A percentile compares a stretch with the other conserved stretches of the same genome.
Conservation (phyloP, 2,113 vertebrate species). For the Pipa parva region DNA sequence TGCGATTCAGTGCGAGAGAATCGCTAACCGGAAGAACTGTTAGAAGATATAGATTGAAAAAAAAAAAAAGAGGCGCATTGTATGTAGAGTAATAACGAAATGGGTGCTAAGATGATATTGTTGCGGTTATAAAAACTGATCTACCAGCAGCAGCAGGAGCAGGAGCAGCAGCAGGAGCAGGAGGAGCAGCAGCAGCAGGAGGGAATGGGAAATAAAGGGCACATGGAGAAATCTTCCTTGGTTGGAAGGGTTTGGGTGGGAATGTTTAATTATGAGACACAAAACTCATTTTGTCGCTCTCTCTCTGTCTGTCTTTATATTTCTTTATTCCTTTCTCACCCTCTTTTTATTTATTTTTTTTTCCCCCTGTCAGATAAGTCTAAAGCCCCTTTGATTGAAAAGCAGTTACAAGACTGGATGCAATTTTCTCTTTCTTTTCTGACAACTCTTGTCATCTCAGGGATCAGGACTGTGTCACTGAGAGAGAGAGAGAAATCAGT, state of each 20-base stretch:
- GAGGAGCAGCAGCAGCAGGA: background rate
- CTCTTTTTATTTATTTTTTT: conserved; percentile 15
- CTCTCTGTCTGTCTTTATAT: conserved; percentile 27
- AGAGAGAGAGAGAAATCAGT: conserved; percentile 46
- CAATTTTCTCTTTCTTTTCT: conserved; percentile 69
- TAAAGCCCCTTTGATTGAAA: conserved; percentile 49
- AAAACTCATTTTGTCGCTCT: conserved; percentile 44
- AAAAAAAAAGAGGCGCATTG: too few relatives aligned
- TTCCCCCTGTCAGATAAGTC: conserved; percentile 42
- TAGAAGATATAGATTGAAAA: too few relatives aligned
- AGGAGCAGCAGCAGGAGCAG: conserved; percentile 1
- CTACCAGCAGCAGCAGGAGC: background rate
- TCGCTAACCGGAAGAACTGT: too few relatives aligned
- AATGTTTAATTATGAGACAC: conserved; percentile 54
- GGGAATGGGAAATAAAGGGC: background rate
- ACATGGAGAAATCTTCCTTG: conserved; percentile 12
- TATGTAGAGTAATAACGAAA: background rate
- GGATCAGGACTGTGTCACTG: conserved; percentile 77
- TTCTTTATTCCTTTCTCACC: conserved; percentile 9
- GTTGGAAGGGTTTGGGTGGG: conserved; percentile 45
- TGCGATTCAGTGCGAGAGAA: too few relatives aligned
- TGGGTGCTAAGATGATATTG: background rate
- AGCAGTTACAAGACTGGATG: conserved; percentile 66
- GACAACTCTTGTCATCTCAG: conserved; percentile 69
- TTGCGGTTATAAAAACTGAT: too few relatives aligned